Evolutionary conservation across 2,797 vertebrate genomes (phyloP), one percentile per base, ranked within the genome.

Genomic region (Bovichtus variegatus): DNA sequence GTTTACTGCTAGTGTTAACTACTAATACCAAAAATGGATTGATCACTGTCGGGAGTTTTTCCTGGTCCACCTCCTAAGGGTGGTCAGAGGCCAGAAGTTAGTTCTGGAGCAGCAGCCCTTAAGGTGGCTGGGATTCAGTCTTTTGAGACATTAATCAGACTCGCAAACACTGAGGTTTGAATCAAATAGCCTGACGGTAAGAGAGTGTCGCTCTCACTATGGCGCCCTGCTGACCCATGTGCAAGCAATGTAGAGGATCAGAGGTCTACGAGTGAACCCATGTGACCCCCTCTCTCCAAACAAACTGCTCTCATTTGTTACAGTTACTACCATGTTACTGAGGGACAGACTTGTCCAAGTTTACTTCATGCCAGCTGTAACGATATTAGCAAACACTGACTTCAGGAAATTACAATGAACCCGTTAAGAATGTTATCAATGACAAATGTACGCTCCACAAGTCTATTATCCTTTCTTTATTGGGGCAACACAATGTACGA

Each of bases 131-230:
- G 38, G 72, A 80, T 51, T 79, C 18, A 18, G 34, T 55, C 49
- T 80, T 64, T 59, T 21, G 13, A 19, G 57, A 68, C 62, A 68
- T 84, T 67, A 68, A 81, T 83, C 57, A 83, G 23, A 69, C 46
- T 71, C 58, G 53, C 21, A 57, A 75, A 72, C 41, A 41, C 62
- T 53, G 19, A 25, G 59, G 40, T 49, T 53, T 76, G 50, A 66
- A 23, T 34, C 34, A 58, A 58, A n/a, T n/a, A 74, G 78, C 10
- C 29, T 55, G 38, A 40, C 18, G 7, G 36, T 40, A 71, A 38
- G 59, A 59, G n/a, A 44, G 25, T 23, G 9, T 10, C 58, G n/a
- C 11, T 53, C 21, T 70, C 11, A 73, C 49, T 47, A 16, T 8
- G 64, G 1, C 13, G 61, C 21, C 40, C 53, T 25, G 29, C 31